Conservation (phyloP, 2,113 vertebrate genomes). For the Apodemus speciosus region DNA sequence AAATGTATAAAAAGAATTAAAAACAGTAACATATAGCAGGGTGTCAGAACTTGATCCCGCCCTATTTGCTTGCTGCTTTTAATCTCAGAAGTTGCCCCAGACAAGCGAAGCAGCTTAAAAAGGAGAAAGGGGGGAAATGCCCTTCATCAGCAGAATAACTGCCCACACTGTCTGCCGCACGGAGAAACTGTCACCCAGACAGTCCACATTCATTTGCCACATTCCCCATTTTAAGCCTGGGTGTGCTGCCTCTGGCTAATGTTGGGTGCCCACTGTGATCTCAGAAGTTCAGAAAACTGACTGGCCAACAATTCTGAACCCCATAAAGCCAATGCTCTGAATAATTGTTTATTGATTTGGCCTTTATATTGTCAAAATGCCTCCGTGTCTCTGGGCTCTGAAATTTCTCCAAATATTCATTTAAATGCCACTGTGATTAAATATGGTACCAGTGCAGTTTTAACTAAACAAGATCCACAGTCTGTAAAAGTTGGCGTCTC, state of each 20-base stretch:
- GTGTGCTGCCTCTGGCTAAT: not conserved
- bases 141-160: not conserved
- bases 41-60: not conserved
- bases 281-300: not conserved
- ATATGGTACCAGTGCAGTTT: not conserved
- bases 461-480: not conserved
- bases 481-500: not conserved
- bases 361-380: not conserved
- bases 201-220: not conserved
- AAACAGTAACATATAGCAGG: not conserved
- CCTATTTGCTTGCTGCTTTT: not conserved
- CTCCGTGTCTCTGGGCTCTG: not conserved
- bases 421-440: not conserved
- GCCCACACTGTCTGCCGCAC: not conserved
- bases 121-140: not conserved
- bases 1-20: not conserved
- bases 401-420: not conserved
- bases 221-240: not conserved
- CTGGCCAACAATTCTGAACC: not conserved
- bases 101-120: not conserved
- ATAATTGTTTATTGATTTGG: not conserved
- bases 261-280: not conserved
- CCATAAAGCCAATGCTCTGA: not conserved
- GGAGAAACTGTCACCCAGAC: conserved; percentile 13
- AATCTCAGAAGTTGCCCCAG: not conserved